Evolutionary conservation across 2,888 invertebrate genomes (phyloP).

Genomic region (Andricus curvator): DNA sequence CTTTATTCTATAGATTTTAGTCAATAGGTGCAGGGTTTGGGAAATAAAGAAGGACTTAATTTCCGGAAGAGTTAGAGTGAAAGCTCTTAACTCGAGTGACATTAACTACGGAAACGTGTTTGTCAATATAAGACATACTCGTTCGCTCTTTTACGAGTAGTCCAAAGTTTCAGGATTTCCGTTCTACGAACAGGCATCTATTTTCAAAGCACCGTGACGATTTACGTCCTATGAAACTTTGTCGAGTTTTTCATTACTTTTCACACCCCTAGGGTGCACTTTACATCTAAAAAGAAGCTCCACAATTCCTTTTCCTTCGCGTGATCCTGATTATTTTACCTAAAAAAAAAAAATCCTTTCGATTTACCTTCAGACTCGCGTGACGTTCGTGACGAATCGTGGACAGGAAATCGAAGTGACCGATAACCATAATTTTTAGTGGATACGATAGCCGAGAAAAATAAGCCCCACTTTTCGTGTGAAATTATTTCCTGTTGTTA

Average conservation of each 20-base stretch:
- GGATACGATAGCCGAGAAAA: neutral
- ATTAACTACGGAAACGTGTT: no score
- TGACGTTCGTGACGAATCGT: neutral
- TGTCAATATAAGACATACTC: no score
- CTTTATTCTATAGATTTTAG: no score
- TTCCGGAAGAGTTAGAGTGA: neutral
- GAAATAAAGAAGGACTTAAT: neutral
- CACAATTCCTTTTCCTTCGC: neutral
- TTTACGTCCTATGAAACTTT: conserved; percentile 26
- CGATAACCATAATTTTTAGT: neutral
- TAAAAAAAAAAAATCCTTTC: neutral
- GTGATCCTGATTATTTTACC: conserved; percentile 10
- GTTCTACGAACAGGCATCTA: neutral
- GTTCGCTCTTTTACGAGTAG: conserved; percentile 6
- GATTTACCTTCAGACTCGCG: neutral
- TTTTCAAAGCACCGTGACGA: conserved; percentile 12
- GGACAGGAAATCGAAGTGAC: neutral
- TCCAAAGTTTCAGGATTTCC: neutral
- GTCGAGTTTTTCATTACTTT: conserved; percentile 34
- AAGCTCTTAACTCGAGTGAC: neutral
- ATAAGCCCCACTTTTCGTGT: neutral
- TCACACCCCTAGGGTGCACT: neutral
- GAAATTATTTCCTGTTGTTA: conserved; percentile 3
- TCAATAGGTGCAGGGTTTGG: neutral
- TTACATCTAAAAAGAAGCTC: neutral